Conservation (phyloP, 1,140 invertebrate species). For the Drosophila jambulina region DNA sequence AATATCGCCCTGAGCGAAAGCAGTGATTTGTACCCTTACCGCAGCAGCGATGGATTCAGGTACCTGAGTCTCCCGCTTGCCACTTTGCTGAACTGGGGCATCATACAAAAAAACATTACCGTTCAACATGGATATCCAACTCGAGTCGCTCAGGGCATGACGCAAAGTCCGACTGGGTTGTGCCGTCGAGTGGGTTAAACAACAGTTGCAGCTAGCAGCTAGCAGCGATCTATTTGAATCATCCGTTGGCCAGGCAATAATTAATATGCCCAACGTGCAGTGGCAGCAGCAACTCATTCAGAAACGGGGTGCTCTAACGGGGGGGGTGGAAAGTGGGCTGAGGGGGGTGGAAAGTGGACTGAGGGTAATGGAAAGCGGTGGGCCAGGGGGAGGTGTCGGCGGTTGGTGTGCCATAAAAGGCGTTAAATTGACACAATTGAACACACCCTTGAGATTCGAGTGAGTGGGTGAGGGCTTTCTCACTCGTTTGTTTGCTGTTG, state of each 20-base stretch:
- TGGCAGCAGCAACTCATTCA: constrained; percentile 17
- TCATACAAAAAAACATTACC: too few species aligned
- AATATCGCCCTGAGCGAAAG: too few species aligned
- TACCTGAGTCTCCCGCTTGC: too few species aligned
- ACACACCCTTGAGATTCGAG: constrained; percentile 81
- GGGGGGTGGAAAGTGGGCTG: constrained; percentile 4
- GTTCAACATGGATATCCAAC: too few species aligned
- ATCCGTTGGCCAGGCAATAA: constrained; percentile 63
- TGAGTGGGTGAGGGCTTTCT: constrained; percentile 40
- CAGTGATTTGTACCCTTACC: too few species aligned
- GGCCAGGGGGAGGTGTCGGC: constrained; percentile 9
- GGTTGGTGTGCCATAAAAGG: constrained; percentile 71
- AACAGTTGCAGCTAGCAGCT: constrained; percentile 15
- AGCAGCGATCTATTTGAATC: constrained; percentile 36
- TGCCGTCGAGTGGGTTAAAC: constrained; percentile 68
- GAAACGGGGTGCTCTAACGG: constrained; percentile 1
- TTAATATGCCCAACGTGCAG: constrained; percentile 79
- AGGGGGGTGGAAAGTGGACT: constrained; percentile 5
- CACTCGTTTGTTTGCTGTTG: constrained; percentile 41
- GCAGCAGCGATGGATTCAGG: too few species aligned
- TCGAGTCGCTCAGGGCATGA: too few species aligned
- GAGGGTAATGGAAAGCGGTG: not conserved
- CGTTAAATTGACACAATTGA: constrained; percentile 85
- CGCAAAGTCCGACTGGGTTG: too few species aligned
- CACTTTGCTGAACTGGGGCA: too few species aligned